Evolutionary conservation across 2,797 vertebrate species (phyloP).

Genomic region (Sarcophilus harrisii): DNA sequence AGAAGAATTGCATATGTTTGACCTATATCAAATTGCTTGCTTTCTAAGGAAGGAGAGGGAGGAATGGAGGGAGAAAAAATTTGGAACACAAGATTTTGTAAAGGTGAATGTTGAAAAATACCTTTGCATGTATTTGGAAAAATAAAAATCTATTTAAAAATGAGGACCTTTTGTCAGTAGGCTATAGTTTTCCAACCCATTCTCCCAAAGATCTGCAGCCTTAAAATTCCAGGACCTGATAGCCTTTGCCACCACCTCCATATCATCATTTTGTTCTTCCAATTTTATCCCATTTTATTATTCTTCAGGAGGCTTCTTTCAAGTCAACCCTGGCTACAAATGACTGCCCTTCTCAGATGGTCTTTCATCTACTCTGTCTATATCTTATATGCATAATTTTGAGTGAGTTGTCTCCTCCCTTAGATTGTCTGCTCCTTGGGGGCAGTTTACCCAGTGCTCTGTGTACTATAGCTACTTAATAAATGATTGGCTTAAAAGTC

Average conservation of each 20-base stretch:
- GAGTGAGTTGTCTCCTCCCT: not conserved
- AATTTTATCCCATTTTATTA: not conserved
- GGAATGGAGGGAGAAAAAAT: no score
- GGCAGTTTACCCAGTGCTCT: not conserved
- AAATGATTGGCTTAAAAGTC: not conserved
- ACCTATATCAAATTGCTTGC: no score
- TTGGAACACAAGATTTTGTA: no score
- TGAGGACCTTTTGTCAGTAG: not conserved
- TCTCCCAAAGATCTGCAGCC: not conserved
- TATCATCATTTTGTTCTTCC: not conserved
- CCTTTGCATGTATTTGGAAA: no score
- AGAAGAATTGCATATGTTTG: no score
- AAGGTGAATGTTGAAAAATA: no score
- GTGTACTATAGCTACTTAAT: not conserved
- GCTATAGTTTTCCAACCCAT: not conserved
- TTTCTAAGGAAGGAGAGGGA: no score
- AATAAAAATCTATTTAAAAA: not conserved
- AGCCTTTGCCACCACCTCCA: not conserved
- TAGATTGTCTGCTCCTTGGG: not conserved
- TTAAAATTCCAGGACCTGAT: not conserved
- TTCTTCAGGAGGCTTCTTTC: not conserved
- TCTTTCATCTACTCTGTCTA: not conserved
- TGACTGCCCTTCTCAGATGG: not conserved
- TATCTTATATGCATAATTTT: not conserved
- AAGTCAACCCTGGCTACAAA: not conserved